These are phyloP conservation scores for Scyliorhinus canicula DNA, from an alignment of 2,797 vertebrate species.

Conservation along the genomic window DNA sequence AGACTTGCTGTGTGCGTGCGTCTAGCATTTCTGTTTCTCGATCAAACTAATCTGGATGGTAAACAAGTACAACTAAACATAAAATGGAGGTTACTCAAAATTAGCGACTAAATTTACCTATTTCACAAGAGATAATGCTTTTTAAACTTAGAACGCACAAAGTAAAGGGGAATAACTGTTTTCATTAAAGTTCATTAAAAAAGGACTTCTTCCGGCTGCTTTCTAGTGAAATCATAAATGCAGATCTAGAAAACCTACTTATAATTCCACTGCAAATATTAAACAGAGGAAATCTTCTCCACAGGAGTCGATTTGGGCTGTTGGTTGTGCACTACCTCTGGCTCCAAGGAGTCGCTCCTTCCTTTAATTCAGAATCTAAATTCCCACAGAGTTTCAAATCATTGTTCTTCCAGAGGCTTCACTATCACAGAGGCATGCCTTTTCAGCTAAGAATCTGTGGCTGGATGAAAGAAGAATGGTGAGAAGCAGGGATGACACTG, in stretches of 20 bases:
- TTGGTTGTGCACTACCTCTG: slow-evolving; percentile 5
- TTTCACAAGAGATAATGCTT: not conserved
- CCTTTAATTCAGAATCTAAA: not conserved
- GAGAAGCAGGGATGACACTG: not conserved
- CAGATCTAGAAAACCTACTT: not conserved
- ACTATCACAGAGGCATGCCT: not conserved
- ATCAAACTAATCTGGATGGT: not conserved
- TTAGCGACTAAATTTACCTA: not conserved
- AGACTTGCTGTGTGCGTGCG: not conserved
- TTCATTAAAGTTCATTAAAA: not conserved
- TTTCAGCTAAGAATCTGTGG: not conserved
- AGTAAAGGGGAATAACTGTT: not conserved
- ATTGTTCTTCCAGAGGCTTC: not conserved
- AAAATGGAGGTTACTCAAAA: not conserved
- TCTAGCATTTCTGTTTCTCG: not conserved
- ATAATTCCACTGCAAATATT: not conserved
- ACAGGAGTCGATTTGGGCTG: not conserved
- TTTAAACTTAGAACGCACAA: not conserved
- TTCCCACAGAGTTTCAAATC: slow-evolving; percentile 1
- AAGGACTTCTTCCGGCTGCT: not conserved
- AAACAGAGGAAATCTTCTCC: slow-evolving; percentile 9
- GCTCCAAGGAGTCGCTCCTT: not conserved
- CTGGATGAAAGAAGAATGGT: not conserved
- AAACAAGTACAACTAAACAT: not conserved
- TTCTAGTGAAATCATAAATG: not conserved